Conservation (phyloP, 1,140 invertebrate species). For the Drosophila pandora region DNA sequence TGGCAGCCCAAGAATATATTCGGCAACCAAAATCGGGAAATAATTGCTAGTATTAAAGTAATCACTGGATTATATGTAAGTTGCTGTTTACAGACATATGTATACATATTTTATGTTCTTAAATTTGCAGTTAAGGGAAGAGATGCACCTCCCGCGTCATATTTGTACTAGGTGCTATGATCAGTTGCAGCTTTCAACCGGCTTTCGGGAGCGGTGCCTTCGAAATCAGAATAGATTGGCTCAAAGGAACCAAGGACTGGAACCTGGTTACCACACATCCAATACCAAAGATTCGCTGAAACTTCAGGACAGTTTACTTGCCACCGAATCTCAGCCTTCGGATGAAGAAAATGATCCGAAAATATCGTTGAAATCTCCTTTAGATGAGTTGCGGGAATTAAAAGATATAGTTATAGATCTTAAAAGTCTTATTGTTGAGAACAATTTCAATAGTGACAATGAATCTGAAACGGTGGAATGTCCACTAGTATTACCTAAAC, state of each 20-base stretch:
- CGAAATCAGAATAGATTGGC: slow-evolving; percentile 22
- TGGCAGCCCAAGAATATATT: too few relatives aligned
- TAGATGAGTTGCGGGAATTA: not conserved
- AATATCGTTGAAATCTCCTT: not conserved
- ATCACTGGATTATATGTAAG: slow-evolving; percentile 43
- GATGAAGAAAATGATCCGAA: not conserved
- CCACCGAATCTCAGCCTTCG: too few relatives aligned
- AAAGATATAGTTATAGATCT: too few relatives aligned
- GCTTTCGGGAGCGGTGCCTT: slow-evolving; percentile 43
- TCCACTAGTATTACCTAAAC: too few relatives aligned
- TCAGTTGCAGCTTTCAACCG: slow-evolving; percentile 29
- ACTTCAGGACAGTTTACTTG: too few relatives aligned
- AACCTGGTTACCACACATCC: too few relatives aligned
- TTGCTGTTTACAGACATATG: not conserved
- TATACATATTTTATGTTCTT: not conserved
- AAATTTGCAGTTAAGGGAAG: slow-evolving; percentile 40
- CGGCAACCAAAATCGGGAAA: too few relatives aligned
- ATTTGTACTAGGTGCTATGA: slow-evolving; percentile 48
- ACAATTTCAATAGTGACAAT: too few relatives aligned
- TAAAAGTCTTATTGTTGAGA: too few relatives aligned
- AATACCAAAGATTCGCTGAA: not conserved
- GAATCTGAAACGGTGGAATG: too few relatives aligned
- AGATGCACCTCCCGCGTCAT: slow-evolving; percentile 27
- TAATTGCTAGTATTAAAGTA: slow-evolving; percentile 29
- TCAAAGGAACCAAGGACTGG: not conserved